Conservation (phyloP, 1,140 invertebrate genomes). For the Bursaphelenchus mucronatus region DNA sequence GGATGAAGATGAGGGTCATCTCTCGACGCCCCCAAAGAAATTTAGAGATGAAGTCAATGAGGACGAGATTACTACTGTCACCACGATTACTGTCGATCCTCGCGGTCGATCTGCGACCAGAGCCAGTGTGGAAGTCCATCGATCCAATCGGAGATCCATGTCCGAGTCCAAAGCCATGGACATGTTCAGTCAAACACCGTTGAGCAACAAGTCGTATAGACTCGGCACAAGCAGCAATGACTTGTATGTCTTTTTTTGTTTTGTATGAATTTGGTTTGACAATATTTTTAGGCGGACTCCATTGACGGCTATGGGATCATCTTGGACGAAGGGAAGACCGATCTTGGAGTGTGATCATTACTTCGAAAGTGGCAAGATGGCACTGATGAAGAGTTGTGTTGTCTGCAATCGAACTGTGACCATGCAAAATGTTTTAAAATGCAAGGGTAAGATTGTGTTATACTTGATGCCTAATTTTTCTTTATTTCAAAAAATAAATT, state of each 20-base stretch:
- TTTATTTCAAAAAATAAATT: conserved; percentile 10
- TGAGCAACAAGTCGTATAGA: background rate
- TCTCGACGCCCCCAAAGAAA: background rate
- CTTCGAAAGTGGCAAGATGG: conserved; percentile 8
- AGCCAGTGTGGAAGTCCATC: background rate
- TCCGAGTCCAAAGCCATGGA: background rate
- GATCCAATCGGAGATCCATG: background rate
- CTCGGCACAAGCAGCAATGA: conserved; percentile 4
- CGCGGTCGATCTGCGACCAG: conserved; percentile 2
- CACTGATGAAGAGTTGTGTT: conserved; percentile 15
- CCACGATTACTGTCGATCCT: conserved; percentile 12
- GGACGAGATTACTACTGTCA: conserved; percentile 2
- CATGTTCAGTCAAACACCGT: too few relatives aligned
- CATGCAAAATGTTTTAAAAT: conserved; percentile 16
- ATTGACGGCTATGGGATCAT: conserved; percentile 12
- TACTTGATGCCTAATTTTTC: background rate
- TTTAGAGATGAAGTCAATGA: background rate
- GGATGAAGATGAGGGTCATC: background rate
- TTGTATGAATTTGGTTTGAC: background rate
- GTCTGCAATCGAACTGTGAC: conserved; percentile 20
- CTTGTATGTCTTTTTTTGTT: background rate
- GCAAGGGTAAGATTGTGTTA: conserved; percentile 18
- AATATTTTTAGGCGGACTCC: background rate
- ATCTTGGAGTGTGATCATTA: conserved; percentile 22
- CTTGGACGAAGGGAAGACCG: conserved; percentile 28